These are phyloP conservation scores for Atethmia centrago DNA, from an alignment of 2,888 invertebrate genomes.

Conservation along the genomic window DNA sequence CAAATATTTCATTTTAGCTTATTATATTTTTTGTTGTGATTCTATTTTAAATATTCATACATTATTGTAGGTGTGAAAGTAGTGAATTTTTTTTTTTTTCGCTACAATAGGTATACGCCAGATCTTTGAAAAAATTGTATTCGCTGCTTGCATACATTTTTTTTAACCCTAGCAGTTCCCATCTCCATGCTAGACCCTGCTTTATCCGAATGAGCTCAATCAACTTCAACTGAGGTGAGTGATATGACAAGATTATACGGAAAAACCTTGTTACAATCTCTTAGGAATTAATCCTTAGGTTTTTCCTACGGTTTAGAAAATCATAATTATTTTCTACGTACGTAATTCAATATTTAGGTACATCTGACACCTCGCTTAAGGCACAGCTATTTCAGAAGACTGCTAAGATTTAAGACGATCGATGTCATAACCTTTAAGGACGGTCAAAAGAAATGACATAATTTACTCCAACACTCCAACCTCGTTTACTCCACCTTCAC, in stretches of 20 bases:
- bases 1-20: too few relatives aligned
- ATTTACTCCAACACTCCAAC: background rate
- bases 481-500: constrained; percentile 14
- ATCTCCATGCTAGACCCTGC: background rate
- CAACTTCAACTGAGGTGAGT: background rate
- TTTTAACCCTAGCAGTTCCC: background rate
- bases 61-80: too few relatives aligned
- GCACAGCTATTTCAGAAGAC: too few relatives aligned
- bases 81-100: too few relatives aligned
- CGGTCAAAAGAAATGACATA: background rate
- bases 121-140: background rate
- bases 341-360: background rate
- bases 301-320: background rate
- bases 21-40: too few relatives aligned
- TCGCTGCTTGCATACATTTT: background rate
- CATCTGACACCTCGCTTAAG: too few relatives aligned
- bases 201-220: background rate
- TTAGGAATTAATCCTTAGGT: background rate
- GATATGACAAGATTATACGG: background rate
- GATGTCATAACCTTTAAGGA: background rate
- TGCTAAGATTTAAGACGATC: background rate
- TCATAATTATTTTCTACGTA: background rate
- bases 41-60: too few relatives aligned
- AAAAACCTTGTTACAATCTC: too few relatives aligned
- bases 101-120: too few relatives aligned